phyloP scores from a whole-genome alignment of 2,113 vertebrate species.

The Rhizomys pruinosus region DNA sequence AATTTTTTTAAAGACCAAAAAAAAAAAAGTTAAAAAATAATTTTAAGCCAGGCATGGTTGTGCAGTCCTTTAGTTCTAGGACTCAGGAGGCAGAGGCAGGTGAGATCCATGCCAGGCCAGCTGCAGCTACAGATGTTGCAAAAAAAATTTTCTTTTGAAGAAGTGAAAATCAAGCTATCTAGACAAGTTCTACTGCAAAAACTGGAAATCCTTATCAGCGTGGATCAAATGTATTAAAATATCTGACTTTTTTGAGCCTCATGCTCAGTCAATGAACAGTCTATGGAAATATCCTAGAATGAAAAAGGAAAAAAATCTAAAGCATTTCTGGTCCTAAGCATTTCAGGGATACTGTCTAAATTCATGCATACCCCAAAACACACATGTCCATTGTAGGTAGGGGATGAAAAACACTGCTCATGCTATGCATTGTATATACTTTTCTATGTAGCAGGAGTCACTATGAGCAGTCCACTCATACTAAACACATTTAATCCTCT shows the following conservation, averaged over 20 bases:
- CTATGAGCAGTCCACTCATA: slow-evolving; percentile 12
- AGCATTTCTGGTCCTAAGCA: not conserved
- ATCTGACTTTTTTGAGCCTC: not conserved
- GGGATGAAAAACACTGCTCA: not conserved
- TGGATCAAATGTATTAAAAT: not conserved
- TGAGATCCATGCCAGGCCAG: too few relatives aligned
- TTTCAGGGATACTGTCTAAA: not conserved
- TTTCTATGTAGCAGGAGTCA: not conserved
- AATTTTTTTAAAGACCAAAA: too few relatives aligned
- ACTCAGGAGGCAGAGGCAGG: too few relatives aligned
- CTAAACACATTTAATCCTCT: slow-evolving; percentile 39
- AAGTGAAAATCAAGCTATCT: not conserved
- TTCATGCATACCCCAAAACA: not conserved
- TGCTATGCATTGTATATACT: not conserved
- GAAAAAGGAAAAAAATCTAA: not conserved
- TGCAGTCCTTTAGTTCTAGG: too few relatives aligned
- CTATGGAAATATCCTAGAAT: not conserved
- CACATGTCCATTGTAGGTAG: not conserved
- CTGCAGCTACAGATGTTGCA: too few relatives aligned
- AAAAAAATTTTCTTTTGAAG: not conserved
- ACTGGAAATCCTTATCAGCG: not conserved
- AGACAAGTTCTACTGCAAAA: not conserved
- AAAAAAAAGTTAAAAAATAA: too few relatives aligned
- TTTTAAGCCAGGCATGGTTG: too few relatives aligned
- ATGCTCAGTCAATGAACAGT: not conserved